A percentile compares a stretch with the other conserved stretches of the same genome.
These are phyloP conservation scores for Oreohelix idahoensis DNA, from an alignment of 1,140 invertebrate species.

Conservation along the genomic window DNA sequence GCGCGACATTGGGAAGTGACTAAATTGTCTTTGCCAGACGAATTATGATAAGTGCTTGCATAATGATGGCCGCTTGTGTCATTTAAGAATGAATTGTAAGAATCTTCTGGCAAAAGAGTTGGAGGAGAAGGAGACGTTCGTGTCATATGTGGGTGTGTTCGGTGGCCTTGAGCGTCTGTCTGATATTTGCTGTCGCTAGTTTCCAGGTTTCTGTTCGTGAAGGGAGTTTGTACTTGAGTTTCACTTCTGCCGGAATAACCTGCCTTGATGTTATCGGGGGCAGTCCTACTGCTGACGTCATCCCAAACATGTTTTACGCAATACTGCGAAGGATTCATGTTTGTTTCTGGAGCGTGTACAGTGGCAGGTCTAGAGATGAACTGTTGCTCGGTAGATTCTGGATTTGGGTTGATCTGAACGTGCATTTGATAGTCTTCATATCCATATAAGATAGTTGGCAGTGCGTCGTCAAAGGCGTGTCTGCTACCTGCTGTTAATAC, in stretches of 20 bases:
- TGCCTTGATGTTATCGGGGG: not conserved
- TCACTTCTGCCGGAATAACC: not conserved
- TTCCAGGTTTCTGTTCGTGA: not conserved
- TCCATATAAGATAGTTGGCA: slow-evolving; percentile 11
- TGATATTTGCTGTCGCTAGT: not conserved
- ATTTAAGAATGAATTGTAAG: not conserved
- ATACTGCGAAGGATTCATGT: too few species aligned
- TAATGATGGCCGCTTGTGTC: not conserved
- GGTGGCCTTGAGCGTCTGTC: not conserved
- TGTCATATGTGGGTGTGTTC: not conserved
- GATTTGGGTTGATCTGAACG: not conserved
- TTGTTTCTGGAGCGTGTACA: not conserved
- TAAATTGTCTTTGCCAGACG: not conserved
- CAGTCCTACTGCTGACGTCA: not conserved
- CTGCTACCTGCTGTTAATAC: too few species aligned
- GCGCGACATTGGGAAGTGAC: not conserved
- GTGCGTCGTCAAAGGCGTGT: not conserved
- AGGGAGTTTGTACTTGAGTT: not conserved
- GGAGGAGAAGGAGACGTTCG: not conserved
- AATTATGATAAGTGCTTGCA: not conserved
- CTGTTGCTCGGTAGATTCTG: not conserved
- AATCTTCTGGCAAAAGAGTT: not conserved
- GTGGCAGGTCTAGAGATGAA: not conserved
- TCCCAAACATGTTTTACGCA: not conserved
- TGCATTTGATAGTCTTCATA: not conserved